These are phyloP conservation scores for Ptyas mucosa DNA, from an alignment of 2,113 vertebrate genomes.

Conservation along the genomic window DNA sequence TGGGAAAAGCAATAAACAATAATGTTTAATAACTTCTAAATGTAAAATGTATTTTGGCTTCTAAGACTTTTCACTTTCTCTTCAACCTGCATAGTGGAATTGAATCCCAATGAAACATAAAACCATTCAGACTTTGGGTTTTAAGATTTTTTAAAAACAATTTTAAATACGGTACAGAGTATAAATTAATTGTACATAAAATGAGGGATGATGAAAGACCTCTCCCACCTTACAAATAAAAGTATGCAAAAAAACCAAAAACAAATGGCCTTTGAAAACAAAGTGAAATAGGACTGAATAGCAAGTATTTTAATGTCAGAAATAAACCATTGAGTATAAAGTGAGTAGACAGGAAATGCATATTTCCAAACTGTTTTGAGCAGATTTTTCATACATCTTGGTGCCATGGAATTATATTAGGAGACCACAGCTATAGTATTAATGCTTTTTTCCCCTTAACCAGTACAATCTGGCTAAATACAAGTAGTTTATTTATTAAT, in stretches of 20 bases:
- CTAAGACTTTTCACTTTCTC: not conserved
- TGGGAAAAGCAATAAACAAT: not conserved
- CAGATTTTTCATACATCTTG: not conserved
- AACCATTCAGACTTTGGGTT: conserved; percentile 32
- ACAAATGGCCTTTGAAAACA: conserved; percentile 11
- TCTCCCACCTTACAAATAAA: conserved; percentile 72
- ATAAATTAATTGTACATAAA: conserved; percentile 78
- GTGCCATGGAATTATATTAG: not conserved
- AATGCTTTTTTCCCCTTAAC: not conserved
- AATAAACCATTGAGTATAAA: not conserved
- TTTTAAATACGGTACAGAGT: conserved; percentile 76
- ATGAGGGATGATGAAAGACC: conserved; percentile 57
- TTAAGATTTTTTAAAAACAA: conserved; percentile 67
- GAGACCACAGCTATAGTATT: not conserved
- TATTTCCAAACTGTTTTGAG: not conserved
- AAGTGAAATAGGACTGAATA: not conserved
- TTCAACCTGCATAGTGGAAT: not conserved
- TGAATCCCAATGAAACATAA: conserved; percentile 1
- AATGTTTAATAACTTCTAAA: not conserved
- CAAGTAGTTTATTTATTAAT: not conserved
- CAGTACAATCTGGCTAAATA: not conserved
- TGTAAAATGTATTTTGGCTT: not conserved
- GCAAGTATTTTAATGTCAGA: not conserved
- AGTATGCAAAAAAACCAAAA: conserved; percentile 47
- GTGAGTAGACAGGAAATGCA: not conserved